phyloP scores from a whole-genome alignment of 2,113 vertebrate species.

The Lates calcarifer region DNA sequence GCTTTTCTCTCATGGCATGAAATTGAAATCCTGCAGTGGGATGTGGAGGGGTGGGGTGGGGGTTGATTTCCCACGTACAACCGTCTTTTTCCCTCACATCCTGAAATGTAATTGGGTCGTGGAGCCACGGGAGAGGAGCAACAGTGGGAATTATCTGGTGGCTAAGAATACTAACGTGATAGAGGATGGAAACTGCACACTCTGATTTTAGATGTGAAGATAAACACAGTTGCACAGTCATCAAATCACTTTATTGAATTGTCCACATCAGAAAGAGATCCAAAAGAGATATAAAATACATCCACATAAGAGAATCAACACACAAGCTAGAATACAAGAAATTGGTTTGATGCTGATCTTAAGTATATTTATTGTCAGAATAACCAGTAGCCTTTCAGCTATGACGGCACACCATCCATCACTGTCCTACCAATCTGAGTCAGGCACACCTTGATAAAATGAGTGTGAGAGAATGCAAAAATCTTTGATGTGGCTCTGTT shows the following conservation, averaged over 20 bases:
- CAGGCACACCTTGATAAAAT: neutral
- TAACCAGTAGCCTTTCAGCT: neutral
- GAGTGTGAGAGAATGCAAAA: neutral
- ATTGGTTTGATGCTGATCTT: neutral
- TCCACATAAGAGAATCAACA: neutral
- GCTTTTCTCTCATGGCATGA: conserved; percentile 65
- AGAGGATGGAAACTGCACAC: conserved; percentile 12
- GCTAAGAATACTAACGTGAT: conserved; percentile 44
- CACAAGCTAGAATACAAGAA: neutral
- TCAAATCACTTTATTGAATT: neutral
- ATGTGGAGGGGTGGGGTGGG: neutral
- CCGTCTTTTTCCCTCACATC: conserved; percentile 56
- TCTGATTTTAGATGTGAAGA: conserved; percentile 16
- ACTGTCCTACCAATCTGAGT: too few species aligned
- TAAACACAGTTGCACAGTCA: neutral
- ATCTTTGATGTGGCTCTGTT: neutral
- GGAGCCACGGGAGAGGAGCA: conserved; percentile 52
- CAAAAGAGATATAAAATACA: neutral
- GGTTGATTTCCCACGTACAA: conserved; percentile 56
- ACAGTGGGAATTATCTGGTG: conserved; percentile 51
- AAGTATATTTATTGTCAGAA: neutral
- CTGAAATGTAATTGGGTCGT: conserved; percentile 66
- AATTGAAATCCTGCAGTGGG: conserved; percentile 65
- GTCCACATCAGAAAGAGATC: neutral
- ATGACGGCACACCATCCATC: neutral